Evolutionary conservation across 2,113 vertebrate species (phyloP).

Genomic region (Crotalus tigris): DNA sequence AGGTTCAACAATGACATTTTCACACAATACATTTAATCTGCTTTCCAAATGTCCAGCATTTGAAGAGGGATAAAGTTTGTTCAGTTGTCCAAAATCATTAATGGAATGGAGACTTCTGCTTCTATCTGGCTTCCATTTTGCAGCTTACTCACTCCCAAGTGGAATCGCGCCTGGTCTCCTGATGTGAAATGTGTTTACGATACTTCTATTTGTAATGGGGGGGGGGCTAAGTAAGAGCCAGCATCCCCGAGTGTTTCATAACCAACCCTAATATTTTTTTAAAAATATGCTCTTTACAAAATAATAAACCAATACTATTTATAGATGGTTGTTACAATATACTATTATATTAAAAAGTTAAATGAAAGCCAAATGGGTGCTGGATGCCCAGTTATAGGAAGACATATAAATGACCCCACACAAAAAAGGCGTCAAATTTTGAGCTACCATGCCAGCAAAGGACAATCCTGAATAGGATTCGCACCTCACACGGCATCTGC

Average conservation of each 20-base stretch:
- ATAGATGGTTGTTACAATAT: neutral
- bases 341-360: neutral
- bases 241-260: neutral
- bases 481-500: neutral
- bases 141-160: neutral
- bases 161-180: neutral
- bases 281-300: neutral
- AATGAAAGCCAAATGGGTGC: neutral
- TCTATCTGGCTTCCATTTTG: neutral
- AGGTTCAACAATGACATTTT: neutral
- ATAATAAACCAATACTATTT: neutral
- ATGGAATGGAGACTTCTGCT: neutral
- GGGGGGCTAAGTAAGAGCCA: neutral
- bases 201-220: neutral
- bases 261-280: neutral
- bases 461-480: neutral
- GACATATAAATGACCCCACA: neutral
- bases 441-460: neutral
- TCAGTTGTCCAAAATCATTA: neutral
- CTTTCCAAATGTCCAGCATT: neutral
- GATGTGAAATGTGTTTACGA: neutral
- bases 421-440: neutral
- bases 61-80: neutral
- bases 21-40: neutral
- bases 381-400: neutral